Conservation (phyloP, 2,888 invertebrate species). For the Ormia ochracea region DNA sequence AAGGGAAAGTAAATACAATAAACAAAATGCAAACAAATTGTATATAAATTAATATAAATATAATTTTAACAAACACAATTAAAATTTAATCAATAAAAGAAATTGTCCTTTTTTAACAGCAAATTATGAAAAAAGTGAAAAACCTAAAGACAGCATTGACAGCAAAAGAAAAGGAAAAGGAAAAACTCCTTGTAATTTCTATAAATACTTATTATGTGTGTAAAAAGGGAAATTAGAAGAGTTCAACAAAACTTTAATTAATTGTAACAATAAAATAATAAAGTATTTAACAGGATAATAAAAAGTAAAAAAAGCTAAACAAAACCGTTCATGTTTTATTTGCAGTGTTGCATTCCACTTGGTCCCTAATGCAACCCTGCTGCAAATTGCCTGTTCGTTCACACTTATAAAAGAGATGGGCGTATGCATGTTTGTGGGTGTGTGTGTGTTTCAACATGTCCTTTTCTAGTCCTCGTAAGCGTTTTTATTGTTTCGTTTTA, state of each 20-base stretch:
- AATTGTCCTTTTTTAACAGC: conserved; percentile 37
- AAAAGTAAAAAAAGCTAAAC: conserved; percentile 64
- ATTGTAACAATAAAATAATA: conserved; percentile 59
- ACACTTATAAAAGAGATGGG: too few relatives aligned
- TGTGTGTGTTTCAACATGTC: neutral
- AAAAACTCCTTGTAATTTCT: conserved; percentile 48
- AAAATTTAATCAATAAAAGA: conserved; percentile 8
- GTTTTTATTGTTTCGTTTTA: neutral
- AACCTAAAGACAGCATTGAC: neutral
- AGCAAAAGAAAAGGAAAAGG: too few relatives aligned
- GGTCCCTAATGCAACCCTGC: neutral
- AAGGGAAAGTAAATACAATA: conserved; percentile 26
- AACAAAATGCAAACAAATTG: conserved; percentile 14
- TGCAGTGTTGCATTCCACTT: neutral
- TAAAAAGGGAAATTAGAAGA: conserved; percentile 54
- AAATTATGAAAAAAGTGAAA: neutral
- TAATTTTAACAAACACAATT: neutral
- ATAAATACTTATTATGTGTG: conserved; percentile 51
- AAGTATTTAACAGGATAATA: conserved; percentile 64
- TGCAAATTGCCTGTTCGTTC: neutral
- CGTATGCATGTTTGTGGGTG: neutral
- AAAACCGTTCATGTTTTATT: conserved; percentile 55
- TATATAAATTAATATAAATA: conserved; percentile 37
- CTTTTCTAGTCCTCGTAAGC: conserved; percentile 37
- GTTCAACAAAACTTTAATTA: conserved; percentile 54